phyloP scores from a whole-genome alignment of 2,888 invertebrate genomes.

The Drosophila kanekoi region DNA sequence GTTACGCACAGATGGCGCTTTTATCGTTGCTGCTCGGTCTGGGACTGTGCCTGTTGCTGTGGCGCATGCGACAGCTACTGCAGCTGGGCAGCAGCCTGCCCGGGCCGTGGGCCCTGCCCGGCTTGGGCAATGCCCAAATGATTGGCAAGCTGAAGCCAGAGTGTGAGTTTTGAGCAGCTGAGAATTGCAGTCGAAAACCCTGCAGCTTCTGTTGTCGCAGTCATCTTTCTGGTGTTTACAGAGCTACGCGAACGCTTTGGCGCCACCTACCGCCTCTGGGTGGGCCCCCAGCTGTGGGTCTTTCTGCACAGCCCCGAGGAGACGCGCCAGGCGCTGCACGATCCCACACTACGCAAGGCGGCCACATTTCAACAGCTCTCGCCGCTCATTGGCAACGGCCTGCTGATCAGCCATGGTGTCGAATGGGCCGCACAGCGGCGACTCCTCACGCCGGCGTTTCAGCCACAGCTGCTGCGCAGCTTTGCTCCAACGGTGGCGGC shows the following conservation, averaged over 20 bases:
- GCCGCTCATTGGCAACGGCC: slow-evolving; percentile 82
- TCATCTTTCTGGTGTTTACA: slow-evolving; percentile 75
- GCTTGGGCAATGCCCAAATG: slow-evolving; percentile 83
- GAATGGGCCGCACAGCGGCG: slow-evolving; percentile 89
- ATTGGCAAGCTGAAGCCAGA: slow-evolving; percentile 82
- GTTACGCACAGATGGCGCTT: slow-evolving; percentile 28
- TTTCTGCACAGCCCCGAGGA: slow-evolving; percentile 82
- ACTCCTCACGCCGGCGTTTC: slow-evolving; percentile 91
- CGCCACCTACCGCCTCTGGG: slow-evolving; percentile 81
- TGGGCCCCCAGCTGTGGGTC: slow-evolving; percentile 83
- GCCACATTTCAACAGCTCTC: slow-evolving; percentile 78
- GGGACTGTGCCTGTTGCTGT: slow-evolving; percentile 28
- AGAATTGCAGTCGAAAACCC: background rate
- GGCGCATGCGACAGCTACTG: slow-evolving; percentile 61
- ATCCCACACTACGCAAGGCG: slow-evolving; percentile 73
- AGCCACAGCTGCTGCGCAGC: slow-evolving; percentile 90
- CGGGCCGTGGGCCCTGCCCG: slow-evolving; percentile 83
- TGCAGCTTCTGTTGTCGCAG: slow-evolving; percentile 43
- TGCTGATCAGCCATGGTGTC: slow-evolving; percentile 82
- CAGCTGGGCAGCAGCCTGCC: slow-evolving; percentile 69
- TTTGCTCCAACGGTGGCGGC: slow-evolving; percentile 89
- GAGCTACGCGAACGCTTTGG: slow-evolving; percentile 72
- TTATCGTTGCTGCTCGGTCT: slow-evolving; percentile 28
- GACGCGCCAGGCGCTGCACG: slow-evolving; percentile 79
- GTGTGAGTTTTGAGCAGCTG: slow-evolving; percentile 61